phyloP scores from a whole-genome alignment of 92 coral and sea anemone species.

The Porites divaricata region DNA sequence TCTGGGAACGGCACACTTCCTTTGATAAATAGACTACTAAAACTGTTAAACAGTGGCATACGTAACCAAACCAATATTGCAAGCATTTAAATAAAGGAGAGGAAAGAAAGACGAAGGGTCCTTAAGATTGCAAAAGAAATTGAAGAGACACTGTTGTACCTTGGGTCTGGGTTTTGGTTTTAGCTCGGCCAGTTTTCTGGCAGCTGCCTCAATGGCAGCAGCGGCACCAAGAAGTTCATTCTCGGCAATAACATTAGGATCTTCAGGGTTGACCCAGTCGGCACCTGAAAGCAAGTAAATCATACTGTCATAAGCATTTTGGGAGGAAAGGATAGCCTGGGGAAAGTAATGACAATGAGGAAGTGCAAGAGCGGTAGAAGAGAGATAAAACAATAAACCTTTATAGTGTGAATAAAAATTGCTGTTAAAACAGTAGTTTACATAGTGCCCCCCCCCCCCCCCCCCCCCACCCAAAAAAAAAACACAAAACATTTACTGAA shows the following conservation, averaged over 20 bases:
- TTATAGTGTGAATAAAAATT: too few species aligned
- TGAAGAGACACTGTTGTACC: constrained; percentile 42
- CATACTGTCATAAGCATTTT: neutral
- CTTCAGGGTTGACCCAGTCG: constrained; percentile 99
- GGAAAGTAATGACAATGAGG: too few species aligned
- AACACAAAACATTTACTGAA: too few species aligned
- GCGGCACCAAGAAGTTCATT: constrained; percentile 98
- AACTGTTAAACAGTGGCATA: too few species aligned
- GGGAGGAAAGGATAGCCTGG: neutral
- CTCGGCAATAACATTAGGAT: constrained; percentile 98
- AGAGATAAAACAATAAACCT: too few species aligned
- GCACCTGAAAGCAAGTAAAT: constrained; percentile 64
- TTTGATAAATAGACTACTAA: too few species aligned
- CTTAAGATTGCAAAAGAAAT: neutral
- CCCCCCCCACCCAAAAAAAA: too few species aligned
- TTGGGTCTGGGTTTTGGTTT: constrained; percentile 98
- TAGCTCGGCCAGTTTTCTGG: constrained; percentile 96
- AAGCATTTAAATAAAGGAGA: too few species aligned
- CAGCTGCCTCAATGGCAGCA: constrained; percentile 98
- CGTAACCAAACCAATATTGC: too few species aligned
- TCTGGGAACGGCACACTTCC: neutral
- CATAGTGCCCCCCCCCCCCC: too few species aligned
- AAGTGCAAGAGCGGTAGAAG: too few species aligned
- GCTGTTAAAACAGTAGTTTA: too few species aligned
- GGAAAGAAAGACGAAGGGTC: neutral